A percentile compares a stretch with the other conserved stretches of the same genome.
These are phyloP conservation scores for Falco columbarius DNA, from an alignment of 2,797 vertebrate genomes.

Conservation along the genomic window DNA sequence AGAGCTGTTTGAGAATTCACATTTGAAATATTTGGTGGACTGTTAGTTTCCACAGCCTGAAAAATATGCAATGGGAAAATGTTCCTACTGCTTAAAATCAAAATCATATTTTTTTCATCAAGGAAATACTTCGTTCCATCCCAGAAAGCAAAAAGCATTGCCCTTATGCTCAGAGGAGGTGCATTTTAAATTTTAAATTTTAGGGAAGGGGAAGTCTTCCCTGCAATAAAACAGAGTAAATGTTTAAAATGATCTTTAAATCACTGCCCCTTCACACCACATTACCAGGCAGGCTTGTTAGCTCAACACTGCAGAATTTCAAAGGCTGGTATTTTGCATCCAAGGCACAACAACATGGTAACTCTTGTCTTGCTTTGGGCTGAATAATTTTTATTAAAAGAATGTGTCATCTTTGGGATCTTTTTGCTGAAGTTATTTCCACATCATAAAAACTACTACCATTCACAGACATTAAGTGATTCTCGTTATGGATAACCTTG, in stretches of 20 bases:
- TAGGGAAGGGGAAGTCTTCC: not conserved
- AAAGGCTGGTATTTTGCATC: not conserved
- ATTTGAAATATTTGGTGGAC: constrained; percentile 40
- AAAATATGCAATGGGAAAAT: constrained; percentile 45
- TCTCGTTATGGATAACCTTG: not conserved
- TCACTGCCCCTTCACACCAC: constrained; percentile 32
- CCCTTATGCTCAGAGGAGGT: not conserved
- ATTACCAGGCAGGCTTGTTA: not conserved
- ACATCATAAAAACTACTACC: not conserved
- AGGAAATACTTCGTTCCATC: constrained; percentile 47
- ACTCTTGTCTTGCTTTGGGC: not conserved
- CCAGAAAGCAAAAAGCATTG: constrained; percentile 48
- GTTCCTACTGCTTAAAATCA: constrained; percentile 53
- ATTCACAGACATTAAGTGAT: not conserved
- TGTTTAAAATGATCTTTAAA: constrained; percentile 53
- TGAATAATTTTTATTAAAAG: not conserved
- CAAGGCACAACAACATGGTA: not conserved
- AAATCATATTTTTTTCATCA: constrained; percentile 52
- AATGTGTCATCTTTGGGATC: not conserved
- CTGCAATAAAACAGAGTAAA: constrained; percentile 35
- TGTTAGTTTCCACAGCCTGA: constrained; percentile 28
- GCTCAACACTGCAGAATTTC: not conserved
- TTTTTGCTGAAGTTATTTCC: not conserved
- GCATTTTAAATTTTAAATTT: constrained; percentile 59
- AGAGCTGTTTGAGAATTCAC: constrained; percentile 15